Conservation (phyloP, 2,797 vertebrate species). For the Limosa lapponica region DNA sequence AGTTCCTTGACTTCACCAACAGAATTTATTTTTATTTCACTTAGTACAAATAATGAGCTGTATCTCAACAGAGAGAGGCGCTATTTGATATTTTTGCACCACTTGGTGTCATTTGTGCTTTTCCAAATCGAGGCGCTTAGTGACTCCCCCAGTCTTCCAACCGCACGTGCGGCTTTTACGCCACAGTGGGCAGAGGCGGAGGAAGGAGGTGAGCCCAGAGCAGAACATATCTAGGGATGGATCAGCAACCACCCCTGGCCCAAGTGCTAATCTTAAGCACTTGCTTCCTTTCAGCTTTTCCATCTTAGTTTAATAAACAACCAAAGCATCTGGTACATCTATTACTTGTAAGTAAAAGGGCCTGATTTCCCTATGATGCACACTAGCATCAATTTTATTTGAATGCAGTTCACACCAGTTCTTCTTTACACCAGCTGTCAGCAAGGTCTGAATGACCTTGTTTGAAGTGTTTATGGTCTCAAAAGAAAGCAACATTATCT, state of each 20-base stretch:
- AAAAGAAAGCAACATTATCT: conserved; percentile 38
- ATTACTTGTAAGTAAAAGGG: background rate
- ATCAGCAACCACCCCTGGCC: background rate
- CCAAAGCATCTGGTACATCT: background rate
- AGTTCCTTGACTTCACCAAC: background rate
- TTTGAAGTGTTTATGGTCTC: conserved; percentile 4
- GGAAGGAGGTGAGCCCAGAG: background rate
- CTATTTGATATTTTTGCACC: background rate
- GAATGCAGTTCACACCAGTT: conserved; percentile 27
- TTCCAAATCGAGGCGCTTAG: background rate
- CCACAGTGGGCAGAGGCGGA: background rate
- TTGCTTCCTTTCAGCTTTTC: background rate
- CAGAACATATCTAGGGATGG: background rate
- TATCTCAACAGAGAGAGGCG: background rate
- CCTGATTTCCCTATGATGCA: background rate
- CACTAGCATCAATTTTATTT: background rate
- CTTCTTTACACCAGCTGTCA: conserved; percentile 26
- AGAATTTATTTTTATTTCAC: background rate
- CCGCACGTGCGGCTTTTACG: accelerated
- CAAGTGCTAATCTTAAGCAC: background rate
- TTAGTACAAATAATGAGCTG: background rate
- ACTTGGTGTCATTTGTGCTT: background rate
- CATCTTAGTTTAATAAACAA: background rate
- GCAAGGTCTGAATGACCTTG: conserved; percentile 23
- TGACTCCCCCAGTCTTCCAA: background rate